These are phyloP conservation scores for Halictus ligatus DNA, from an alignment of 2,888 invertebrate species.

Conservation along the genomic window DNA sequence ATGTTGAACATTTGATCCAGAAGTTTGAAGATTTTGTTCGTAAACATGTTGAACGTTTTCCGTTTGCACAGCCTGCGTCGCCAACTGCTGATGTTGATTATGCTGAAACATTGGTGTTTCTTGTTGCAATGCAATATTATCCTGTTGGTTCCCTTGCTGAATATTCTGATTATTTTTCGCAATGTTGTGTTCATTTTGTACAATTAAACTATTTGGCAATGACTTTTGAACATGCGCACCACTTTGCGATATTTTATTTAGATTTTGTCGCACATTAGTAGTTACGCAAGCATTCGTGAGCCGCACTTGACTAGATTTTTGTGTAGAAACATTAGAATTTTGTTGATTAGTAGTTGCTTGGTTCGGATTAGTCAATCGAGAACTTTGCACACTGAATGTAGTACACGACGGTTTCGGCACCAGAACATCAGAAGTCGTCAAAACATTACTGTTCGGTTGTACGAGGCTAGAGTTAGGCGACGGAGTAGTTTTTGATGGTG, in stretches of 20 bases:
- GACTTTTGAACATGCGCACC: constrained; percentile 68
- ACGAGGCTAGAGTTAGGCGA: constrained; percentile 58
- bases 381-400: constrained; percentile 62
- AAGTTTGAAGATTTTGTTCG: constrained; percentile 80
- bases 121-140: constrained; percentile 69
- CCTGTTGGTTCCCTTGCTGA: constrained; percentile 73
- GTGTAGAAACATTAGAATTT: constrained; percentile 64
- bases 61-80: constrained; percentile 79
- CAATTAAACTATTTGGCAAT: constrained; percentile 62
- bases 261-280: constrained; percentile 66
- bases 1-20: constrained; percentile 67
- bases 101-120: constrained; percentile 78
- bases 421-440: constrained; percentile 60
- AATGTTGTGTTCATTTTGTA: constrained; percentile 75
- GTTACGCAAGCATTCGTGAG: constrained; percentile 67
- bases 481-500: constrained; percentile 61
- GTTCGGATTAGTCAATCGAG: constrained; percentile 63
- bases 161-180: constrained; percentile 75
- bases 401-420: constrained; percentile 57
- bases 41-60: constrained; percentile 80
- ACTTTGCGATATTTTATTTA: constrained; percentile 64
- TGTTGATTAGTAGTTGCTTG: constrained; percentile 66
- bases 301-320: constrained; percentile 72
- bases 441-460: constrained; percentile 56
- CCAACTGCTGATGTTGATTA: constrained; percentile 79